Conservation (phyloP, 1,140 invertebrate genomes). For the Ceratosolen fusciceps region DNA sequence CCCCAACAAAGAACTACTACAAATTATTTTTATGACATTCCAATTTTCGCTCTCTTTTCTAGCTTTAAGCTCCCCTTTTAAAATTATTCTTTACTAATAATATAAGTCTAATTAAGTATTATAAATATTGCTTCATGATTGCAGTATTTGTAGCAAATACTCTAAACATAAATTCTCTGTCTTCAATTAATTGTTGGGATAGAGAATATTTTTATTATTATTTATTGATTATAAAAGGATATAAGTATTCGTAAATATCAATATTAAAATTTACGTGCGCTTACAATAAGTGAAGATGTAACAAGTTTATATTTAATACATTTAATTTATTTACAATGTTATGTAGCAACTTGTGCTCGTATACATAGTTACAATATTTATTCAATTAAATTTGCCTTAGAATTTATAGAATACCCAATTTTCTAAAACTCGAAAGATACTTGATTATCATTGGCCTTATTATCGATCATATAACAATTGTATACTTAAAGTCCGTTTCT, state of each 20-base stretch:
- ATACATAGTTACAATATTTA: not conserved
- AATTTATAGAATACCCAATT: not conserved
- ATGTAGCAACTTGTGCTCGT: not conserved
- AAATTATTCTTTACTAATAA: not conserved
- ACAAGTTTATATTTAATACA: not conserved
- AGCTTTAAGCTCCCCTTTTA: not conserved
- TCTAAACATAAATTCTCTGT: not conserved
- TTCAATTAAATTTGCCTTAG: not conserved
- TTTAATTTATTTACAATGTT: not conserved
- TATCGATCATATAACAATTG: not conserved
- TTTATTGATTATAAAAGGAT: not conserved
- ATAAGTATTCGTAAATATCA: not conserved
- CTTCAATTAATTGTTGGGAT: not conserved
- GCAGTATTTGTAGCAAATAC: not conserved
- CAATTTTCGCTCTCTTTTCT: constrained; percentile 21
- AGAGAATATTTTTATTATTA: not conserved
- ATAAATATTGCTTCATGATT: not conserved
- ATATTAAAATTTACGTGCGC: constrained; percentile 5
- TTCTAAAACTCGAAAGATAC: constrained; percentile 16
- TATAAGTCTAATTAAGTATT: not conserved
- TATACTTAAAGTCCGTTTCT: constrained; percentile 13
- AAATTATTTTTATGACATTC: constrained; percentile 37
- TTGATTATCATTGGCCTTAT: constrained; percentile 9
- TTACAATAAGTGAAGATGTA: not conserved
- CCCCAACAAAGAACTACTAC: constrained; percentile 12